phyloP scores from a whole-genome alignment of 2,888 invertebrate genomes.

The Idaea aversata region DNA sequence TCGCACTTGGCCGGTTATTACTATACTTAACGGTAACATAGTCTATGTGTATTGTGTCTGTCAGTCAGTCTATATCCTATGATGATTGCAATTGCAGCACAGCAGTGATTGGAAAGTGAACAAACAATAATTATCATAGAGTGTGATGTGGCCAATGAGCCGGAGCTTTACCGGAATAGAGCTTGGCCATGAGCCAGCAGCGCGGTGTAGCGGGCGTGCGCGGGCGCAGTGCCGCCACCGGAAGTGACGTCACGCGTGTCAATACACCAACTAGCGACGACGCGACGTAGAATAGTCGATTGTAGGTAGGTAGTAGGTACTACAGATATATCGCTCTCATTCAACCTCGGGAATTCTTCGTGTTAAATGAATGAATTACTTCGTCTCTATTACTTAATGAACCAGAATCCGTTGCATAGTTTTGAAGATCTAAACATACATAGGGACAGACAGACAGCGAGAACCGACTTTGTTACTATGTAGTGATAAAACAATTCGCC shows the following conservation, averaged over 20 bases:
- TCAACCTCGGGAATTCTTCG: constrained; percentile 13
- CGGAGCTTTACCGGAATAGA: constrained; percentile 43
- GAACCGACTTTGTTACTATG: too few relatives aligned
- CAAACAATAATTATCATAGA: constrained; percentile 11
- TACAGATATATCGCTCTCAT: constrained; percentile 12
- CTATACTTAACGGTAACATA: too few relatives aligned
- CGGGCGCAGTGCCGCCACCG: constrained; percentile 37
- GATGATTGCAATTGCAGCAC: neutral
- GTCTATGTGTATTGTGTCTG: too few relatives aligned
- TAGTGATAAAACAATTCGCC: too few relatives aligned
- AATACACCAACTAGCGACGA: constrained; percentile 9
- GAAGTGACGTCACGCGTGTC: constrained; percentile 48
- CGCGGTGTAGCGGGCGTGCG: constrained; percentile 25
- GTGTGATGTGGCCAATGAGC: constrained; percentile 10
- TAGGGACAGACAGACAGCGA: too few relatives aligned
- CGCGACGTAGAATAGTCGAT: neutral
- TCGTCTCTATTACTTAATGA: too few relatives aligned
- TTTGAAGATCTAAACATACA: too few relatives aligned
- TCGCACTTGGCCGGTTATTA: too few relatives aligned
- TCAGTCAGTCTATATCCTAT: too few relatives aligned
- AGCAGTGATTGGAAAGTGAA: constrained; percentile 2
- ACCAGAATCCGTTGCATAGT: too few relatives aligned
- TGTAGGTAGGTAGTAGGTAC: neutral
- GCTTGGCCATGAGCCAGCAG: constrained; percentile 50
- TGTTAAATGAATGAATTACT: too few relatives aligned